A percentile compares a stretch with the other conserved stretches of the same genome.
Conservation (phyloP, 2,113 vertebrate genomes). For the Opisthocomus hoazin region DNA sequence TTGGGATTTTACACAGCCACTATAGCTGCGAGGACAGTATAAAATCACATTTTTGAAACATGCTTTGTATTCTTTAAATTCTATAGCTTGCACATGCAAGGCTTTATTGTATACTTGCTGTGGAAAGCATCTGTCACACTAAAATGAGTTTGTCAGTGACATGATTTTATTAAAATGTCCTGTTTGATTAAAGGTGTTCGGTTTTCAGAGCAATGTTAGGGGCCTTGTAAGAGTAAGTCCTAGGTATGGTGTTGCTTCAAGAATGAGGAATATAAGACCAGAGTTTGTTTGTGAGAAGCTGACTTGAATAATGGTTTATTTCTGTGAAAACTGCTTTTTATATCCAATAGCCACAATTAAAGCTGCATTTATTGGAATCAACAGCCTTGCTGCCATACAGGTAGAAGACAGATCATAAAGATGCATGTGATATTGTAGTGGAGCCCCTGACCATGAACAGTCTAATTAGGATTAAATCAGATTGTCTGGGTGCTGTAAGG, state of each 20-base stretch:
- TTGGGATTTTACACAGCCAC: not conserved
- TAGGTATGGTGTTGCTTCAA: not conserved
- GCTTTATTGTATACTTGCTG: not conserved
- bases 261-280: not conserved
- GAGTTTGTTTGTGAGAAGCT: not conserved
- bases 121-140: not conserved
- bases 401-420: constrained; percentile 28
- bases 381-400: not conserved
- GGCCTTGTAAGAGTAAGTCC: not conserved
- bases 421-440: not conserved
- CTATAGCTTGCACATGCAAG: not conserved
- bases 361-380: constrained; percentile 22
- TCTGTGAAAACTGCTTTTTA: constrained; percentile 12
- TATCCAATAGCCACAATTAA: not conserved
- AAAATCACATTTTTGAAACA: not conserved
- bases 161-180: not conserved
- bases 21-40: not conserved
- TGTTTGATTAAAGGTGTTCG: not conserved
- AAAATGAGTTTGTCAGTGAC: not conserved
- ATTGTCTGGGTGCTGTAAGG: constrained; percentile 1
- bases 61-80: not conserved
- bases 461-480: constrained; percentile 7
- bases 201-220: not conserved
- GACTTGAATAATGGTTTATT: constrained; percentile 18
- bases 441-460: constrained; percentile 9